Evolutionary conservation across 2,888 invertebrate species (phyloP), one percentile per base, ranked within the genome.

Genomic region (Atethmia centrago): DNA sequence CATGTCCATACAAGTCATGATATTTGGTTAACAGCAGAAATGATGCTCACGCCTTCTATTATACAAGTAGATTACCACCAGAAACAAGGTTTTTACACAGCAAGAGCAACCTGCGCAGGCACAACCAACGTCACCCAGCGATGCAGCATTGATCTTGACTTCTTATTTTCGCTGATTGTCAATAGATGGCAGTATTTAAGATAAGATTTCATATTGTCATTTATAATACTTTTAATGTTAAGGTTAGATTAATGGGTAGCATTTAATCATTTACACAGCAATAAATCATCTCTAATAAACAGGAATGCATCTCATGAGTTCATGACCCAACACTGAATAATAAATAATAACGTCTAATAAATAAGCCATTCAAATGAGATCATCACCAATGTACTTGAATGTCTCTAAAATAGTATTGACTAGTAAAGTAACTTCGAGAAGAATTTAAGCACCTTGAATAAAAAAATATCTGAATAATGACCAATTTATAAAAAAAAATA

Each of bases 11-110:
- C 9, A 47, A 51, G n/a, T 53, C 10, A 16, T 16, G 16, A 3
- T 21, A 31, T 49, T 49, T 64, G 16, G 3, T 51, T 64, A 3
- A 16, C 49, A 51, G 10, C 31, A 16, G 3, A 67, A n/a, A 51
- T 66, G 4, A 51, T 66, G 2, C 19, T 28, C 63, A 49, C 70
- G 85, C 85, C 84, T 82, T 80, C 84, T 84, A 70, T 56, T 19
- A 16, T 1, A 12, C 2, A 5, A 14, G 45, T 19, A 14, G 14
- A 12, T 21, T 10, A 76, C 42, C 14, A 42, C 10, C 47, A 40
- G 16, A 16, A n/a, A 36, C 16, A 80, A 63, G 21, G 14, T 16
- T 31, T n/a, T 59, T 36, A 28, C 25, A 2, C 49, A 36, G 31
- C 28, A 36, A 31, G 45, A 49, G 28, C 14, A 64, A 70, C 28